Conservation (phyloP, 2,888 invertebrate genomes). For the Cerastis leucographa region DNA sequence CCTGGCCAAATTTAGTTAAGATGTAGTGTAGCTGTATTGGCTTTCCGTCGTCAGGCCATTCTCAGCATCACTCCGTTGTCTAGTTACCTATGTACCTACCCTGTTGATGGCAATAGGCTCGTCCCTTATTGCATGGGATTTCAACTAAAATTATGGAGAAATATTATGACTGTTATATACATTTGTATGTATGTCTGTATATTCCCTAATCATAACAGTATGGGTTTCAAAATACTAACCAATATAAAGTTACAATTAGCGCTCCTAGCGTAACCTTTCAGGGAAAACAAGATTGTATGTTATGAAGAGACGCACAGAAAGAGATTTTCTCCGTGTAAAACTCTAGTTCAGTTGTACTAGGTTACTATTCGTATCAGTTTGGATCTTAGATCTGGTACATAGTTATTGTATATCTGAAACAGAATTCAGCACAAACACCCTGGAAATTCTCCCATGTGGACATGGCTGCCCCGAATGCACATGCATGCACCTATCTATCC, state of each 20-base stretch:
- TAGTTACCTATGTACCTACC: not conserved
- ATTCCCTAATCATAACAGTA: not conserved
- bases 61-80: not conserved
- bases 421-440: too few relatives aligned
- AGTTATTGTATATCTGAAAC: too few relatives aligned
- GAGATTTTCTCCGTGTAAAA: not conserved
- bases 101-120: not conserved
- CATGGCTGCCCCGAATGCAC: not conserved
- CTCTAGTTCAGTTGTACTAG: not conserved
- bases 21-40: not conserved
- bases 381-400: too few relatives aligned
- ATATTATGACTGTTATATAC: not conserved
- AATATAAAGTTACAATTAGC: too few relatives aligned
- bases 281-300: not conserved
- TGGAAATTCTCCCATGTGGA: not conserved
- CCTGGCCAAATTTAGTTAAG: not conserved
- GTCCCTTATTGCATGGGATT: not conserved
- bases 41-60: not conserved
- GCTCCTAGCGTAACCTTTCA: not conserved
- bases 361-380: not conserved
- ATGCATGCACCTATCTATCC: not conserved
- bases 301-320: not conserved
- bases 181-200: too few relatives aligned
- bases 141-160: not conserved
- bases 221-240: too few relatives aligned